Base-by-base conservation (phyloP, 2,113 vertebrate genomes). In the Crotophaga sulcirostris region DNA sequence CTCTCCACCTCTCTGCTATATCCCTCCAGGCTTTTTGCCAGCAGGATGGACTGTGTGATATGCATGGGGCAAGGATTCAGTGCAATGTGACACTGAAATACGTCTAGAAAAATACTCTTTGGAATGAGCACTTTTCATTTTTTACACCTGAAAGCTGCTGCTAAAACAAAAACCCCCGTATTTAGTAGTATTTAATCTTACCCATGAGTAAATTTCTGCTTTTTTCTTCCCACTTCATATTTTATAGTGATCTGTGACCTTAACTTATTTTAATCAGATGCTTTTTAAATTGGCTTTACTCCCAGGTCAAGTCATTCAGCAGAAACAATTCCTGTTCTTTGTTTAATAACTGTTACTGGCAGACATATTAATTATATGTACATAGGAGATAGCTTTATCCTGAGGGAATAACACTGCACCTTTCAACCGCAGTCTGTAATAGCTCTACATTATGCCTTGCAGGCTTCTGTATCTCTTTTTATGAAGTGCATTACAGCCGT, bases 341-440 rank as follows among this genome's bases (percentile, higher is more conserved):
- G 89, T 95, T 96, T 96, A 94, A 94, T 85, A 93, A 95, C 89
- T 95, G 58, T 94, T 96, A 90, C 89, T 89, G 82, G 93, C 96
- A 97, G 89, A 96, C 94, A 91, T 95, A 95, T 97, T 96, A 96
- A 97, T 97, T 97, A 96, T 95, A 94, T 88, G 88, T 87, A 91
- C 90, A 95, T 88, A 96, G 93, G 94, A 97, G 90, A 97, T 83
- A 94, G 73, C 16, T 5, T 51, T 88, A 74, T 77, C 90, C 87
- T 67, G 64, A 38, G 86, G 84, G 96, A 97, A 87, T 66, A 95
- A 47, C 81, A 44, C 28, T 79, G 84, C 89, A 96, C 74, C 93
- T 96, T 96, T 86, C 84, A 62, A 29, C 29, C 24, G 11, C 63
- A 63, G 64, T 5, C 67, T 68, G 28, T 26, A 91, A 90, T 4